Percentiles rank a stretch among this genome's conserved stretches.
These are phyloP conservation scores for Paedocypris micromegethes DNA, from an alignment of 2,797 vertebrate species.

Conservation along the genomic window DNA sequence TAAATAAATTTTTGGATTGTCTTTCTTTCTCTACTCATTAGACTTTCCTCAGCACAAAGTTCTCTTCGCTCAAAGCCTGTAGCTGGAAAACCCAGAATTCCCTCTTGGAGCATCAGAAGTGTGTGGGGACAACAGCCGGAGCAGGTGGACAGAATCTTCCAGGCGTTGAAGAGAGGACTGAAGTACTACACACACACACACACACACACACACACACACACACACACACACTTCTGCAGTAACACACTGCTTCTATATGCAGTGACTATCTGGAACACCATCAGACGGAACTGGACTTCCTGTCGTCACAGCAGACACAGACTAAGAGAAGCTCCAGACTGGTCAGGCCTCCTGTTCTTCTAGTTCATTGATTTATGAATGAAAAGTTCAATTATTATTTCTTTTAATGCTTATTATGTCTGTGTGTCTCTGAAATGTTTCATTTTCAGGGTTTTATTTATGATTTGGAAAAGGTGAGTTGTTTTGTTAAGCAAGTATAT, in stretches of 20 bases:
- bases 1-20: neutral
- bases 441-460: constrained; percentile 86
- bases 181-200: constrained; percentile 65
- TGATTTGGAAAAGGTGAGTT: constrained; percentile 90
- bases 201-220: no score
- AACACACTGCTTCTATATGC: constrained; percentile 4
- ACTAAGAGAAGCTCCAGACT: constrained; percentile 87
- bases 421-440: neutral
- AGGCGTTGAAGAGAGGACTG: constrained; percentile 84
- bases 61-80: constrained; percentile 75
- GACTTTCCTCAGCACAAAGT: constrained; percentile 70
- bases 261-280: constrained; percentile 85
- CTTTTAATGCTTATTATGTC: neutral
- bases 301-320: constrained; percentile 81
- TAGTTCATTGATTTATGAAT: neutral
- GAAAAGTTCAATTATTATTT: neutral
- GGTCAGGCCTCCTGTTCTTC: constrained; percentile 66
- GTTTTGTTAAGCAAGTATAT: no score
- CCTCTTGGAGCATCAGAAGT: constrained; percentile 59
- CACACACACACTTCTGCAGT: neutral
- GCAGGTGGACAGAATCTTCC: constrained; percentile 86
- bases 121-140: constrained; percentile 70
- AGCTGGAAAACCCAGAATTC: constrained; percentile 67
- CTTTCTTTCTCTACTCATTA: constrained; percentile 46
- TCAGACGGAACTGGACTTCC: constrained; percentile 84